phyloP scores from a whole-genome alignment of 1,140 invertebrate species.

The Paralvinella palmiformis region DNA sequence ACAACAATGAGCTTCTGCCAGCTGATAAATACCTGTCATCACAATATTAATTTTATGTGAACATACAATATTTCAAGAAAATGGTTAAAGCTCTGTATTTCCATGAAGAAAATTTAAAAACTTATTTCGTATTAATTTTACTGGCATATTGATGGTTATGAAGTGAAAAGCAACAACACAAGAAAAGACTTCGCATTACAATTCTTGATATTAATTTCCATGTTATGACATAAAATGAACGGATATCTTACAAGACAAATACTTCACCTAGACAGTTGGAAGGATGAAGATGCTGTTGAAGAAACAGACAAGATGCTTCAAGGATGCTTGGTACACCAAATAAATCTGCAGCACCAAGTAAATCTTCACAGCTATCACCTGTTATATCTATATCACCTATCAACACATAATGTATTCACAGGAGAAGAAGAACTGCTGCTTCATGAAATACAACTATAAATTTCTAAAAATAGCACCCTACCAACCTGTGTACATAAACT shows the following conservation, averaged over 20 bases:
- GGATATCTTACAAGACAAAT: conserved; percentile 20
- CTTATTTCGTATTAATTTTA: not conserved
- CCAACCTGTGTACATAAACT: no score
- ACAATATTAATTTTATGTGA: no score
- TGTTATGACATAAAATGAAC: not conserved
- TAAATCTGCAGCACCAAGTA: conserved; percentile 57
- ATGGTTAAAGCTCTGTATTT: not conserved
- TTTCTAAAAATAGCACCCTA: no score
- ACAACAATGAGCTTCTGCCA: conserved; percentile 30
- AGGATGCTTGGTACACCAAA: conserved; percentile 43
- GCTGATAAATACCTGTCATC: conserved; percentile 35
- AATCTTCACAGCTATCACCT: conserved; percentile 79
- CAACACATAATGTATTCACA: not conserved
- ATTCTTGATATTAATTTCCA: not conserved
- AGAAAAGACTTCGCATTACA: not conserved
- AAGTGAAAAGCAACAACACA: not conserved
- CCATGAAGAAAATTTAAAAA: not conserved
- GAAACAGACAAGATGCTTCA: conserved; percentile 29
- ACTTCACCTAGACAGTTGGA: conserved; percentile 50
- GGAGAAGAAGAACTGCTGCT: not conserved
- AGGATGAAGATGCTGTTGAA: conserved; percentile 31
- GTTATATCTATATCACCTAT: conserved; percentile 54
- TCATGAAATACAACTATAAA: no score
- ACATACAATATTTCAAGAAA: conserved; percentile 7
- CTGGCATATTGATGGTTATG: not conserved